These are phyloP conservation scores for Poecile atricapillus DNA, from an alignment of 2,113 vertebrate species.

Conservation along the genomic window DNA sequence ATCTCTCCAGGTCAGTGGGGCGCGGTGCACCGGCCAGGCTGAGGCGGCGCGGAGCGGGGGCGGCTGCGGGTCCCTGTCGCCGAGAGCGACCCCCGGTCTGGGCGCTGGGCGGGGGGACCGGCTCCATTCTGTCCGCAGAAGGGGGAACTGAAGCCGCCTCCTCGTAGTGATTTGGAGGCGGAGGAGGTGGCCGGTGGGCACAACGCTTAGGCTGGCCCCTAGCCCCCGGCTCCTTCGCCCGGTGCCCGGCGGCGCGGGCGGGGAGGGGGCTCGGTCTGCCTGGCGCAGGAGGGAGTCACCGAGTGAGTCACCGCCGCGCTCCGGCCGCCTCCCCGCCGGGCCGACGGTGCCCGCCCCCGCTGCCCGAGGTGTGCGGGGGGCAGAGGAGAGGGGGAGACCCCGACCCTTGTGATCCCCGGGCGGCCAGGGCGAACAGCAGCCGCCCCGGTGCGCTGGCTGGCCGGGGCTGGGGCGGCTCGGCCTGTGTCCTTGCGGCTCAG, in stretches of 20 bases:
- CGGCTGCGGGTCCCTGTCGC: not conserved
- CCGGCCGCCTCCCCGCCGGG: not conserved
- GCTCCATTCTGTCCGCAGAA: not conserved
- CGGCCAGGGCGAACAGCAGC: accelerated
- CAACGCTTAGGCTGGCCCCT: not conserved
- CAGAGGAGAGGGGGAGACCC: not conserved
- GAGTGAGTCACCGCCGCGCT: not conserved
- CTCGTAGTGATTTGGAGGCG: not conserved
- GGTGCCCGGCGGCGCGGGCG: not conserved
- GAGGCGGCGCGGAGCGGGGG: not conserved
- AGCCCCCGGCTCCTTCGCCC: not conserved
- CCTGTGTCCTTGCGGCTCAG: not conserved
- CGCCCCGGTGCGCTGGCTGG: not conserved
- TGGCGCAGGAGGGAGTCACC: not conserved
- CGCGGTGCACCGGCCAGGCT: not conserved
- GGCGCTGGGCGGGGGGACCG: too few species aligned
- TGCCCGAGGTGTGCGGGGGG: not conserved
- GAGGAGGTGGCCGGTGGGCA: not conserved
- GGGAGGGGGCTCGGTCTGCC: not conserved
- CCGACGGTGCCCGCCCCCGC: not conserved
- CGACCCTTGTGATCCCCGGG: accelerated
- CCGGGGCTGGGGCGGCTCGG: not conserved
- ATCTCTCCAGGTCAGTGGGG: constrained; percentile 92
- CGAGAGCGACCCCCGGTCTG: not conserved
- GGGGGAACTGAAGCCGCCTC: not conserved